Base-by-base conservation (phyloP, 2,888 invertebrate genomes). In the Onchidella celtica region DNA sequence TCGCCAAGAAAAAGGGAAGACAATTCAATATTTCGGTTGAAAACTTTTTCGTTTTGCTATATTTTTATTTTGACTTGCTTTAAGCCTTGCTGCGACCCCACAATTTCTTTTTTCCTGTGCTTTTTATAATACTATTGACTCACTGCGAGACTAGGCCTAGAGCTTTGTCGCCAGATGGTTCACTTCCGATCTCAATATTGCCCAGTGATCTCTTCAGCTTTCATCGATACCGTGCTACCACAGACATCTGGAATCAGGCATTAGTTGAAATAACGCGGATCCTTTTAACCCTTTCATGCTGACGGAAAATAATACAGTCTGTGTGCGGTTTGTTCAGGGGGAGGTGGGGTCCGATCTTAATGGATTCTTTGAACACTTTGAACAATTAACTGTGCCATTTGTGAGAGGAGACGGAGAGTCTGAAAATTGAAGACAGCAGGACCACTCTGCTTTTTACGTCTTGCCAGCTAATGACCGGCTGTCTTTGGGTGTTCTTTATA, bases 241-340 rank as follows among this genome's bases (percentile, higher is more conserved):
- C 9, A 27, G 47, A 69, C 69, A 69, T 69, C 69, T 40, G 47
- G 69, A 27, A 69, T 2, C 47, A 29, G n/a, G 69, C 47, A 69
- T 69, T 69, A 47, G 40, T 27, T 47, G 24, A 27, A 47, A 69
- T 11, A 47, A 47, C 47, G 47, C 47, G 47, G 47, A 47, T 69
- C 69, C 11, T 47, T 47, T 27, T 27, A 69, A 69, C n/a, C 47
- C 27, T 17, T 24, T 36, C 14, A 24, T 11, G 27, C 3, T 40
- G 47, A 69, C 24, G 47, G 69, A 69, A 69, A 47, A 69, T 69
- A 40, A 17, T 40, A 24, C 29, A 2, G 24, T 29, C n/a, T 47
- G 14, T 47, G 27, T n/a, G 40, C n/a, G n/a, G 69, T 24, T 36
- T 69, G 47, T 4, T 27, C 24, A 27, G 24, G 27, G 24, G 27